A percentile compares a stretch with the other conserved stretches of the same genome.
Conservation (phyloP, 2,113 vertebrate species). For the Thalassoma bifasciatum region DNA sequence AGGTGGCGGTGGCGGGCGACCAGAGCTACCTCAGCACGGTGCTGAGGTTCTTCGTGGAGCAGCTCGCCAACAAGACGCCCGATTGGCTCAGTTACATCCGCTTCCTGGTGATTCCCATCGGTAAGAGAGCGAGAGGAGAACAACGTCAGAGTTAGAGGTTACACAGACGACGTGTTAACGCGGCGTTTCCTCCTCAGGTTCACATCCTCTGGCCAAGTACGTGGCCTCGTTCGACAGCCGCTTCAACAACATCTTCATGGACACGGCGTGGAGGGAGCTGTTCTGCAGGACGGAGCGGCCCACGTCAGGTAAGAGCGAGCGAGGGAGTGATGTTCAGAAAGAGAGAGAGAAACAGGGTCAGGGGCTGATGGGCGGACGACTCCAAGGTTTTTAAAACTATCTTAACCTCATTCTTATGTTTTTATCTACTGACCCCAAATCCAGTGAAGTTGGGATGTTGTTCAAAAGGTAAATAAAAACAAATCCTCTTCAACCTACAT, state of each 20-base stretch:
- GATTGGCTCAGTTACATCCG: conserved; percentile 86
- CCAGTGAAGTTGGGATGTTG: no score
- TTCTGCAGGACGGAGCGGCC: conserved; percentile 84
- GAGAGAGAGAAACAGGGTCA: no score
- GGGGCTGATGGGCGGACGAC: no score
- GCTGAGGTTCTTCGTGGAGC: conserved; percentile 85
- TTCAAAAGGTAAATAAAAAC: no score
- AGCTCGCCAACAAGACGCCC: conserved; percentile 84
- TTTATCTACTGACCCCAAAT: no score
- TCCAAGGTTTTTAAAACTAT: no score
- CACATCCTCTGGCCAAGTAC: conserved; percentile 84
- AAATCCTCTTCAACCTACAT: no score
- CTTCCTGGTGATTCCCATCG: conserved; percentile 83
- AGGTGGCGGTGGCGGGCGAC: conserved; percentile 82
- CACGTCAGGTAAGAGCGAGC: conserved; percentile 81
- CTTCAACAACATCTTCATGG: conserved; percentile 85
- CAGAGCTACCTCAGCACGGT: conserved; percentile 85
- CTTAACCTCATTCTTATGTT: no score
- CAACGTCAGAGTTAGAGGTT: not conserved
- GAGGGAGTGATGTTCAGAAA: no score
- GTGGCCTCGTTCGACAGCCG: conserved; percentile 83
- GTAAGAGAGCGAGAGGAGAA: conserved; percentile 55
- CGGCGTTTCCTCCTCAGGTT: conserved; percentile 67
- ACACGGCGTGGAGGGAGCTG: conserved; percentile 84
- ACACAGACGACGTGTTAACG: not conserved